phyloP scores from a whole-genome alignment of 2,888 invertebrate species.

The Scaptomyza tumidula region DNA sequence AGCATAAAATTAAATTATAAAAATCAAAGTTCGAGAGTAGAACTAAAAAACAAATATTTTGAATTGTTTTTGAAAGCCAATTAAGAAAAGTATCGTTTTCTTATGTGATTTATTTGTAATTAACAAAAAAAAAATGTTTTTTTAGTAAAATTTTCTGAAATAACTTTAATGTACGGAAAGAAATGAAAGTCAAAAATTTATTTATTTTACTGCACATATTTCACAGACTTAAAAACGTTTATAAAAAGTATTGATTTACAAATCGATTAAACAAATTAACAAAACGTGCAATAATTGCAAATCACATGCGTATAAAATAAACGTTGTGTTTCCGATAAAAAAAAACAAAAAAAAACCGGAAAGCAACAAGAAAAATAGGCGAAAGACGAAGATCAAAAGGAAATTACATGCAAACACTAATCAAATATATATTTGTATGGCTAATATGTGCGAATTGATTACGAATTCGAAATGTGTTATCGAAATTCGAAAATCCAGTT shows the following conservation, averaged over 20 bases:
- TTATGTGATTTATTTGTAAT: no score
- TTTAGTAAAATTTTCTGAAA: no score
- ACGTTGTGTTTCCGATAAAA: conserved; percentile 4
- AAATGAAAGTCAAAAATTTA: no score
- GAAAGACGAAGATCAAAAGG: conserved; percentile 19
- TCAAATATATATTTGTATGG: conserved; percentile 46
- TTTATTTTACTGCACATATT: conserved; percentile 3
- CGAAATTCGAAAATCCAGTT: conserved; percentile 48
- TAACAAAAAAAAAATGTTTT: no score
- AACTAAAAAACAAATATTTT: no score
- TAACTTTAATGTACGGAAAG: no score
- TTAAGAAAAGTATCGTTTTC: no score
- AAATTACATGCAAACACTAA: conserved; percentile 50
- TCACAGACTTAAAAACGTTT: background rate
- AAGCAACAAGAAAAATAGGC: conserved; percentile 22
- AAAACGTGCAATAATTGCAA: conserved; percentile 16
- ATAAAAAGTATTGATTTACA: conserved; percentile 1
- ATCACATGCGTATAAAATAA: conserved; percentile 30
- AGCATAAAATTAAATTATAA: no score
- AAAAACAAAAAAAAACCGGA: background rate
- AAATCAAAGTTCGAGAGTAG: no score
- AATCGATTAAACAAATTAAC: conserved; percentile 7
- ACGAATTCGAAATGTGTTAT: conserved; percentile 49
- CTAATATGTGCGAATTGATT: conserved; percentile 61
- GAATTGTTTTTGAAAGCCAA: no score